Percentiles rank a stretch among this genome's conserved stretches.
Conservation (phyloP, 2,113 vertebrate genomes). For the Rhipidura dahli region DNA sequence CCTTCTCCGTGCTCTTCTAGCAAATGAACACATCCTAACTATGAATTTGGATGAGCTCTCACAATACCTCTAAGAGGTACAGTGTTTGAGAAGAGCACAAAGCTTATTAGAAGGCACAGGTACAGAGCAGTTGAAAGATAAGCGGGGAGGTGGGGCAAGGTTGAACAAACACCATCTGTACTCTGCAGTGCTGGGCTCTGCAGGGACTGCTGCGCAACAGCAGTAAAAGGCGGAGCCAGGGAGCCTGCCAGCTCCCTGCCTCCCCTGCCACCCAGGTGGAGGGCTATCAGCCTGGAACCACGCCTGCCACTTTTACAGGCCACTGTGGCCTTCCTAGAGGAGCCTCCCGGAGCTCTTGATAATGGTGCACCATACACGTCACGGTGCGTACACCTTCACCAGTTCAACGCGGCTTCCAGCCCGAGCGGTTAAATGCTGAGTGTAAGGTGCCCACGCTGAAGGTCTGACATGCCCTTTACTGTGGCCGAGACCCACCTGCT, state of each 20-base stretch:
- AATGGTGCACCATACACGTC: rapidly evolving
- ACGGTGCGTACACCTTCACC: rapidly evolving
- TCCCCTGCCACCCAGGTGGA: background rate
- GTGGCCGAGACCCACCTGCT: background rate
- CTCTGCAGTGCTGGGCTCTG: conserved; percentile 41
- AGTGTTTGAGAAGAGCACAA: background rate
- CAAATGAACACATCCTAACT: background rate
- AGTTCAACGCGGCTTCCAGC: rapidly evolving
- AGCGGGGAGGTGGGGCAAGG: conserved; percentile 35
- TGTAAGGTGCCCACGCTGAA: rapidly evolving
- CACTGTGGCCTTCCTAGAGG: rapidly evolving
- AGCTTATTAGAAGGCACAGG: background rate
- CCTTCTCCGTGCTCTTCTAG: background rate
- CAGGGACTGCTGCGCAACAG: conserved; percentile 57
- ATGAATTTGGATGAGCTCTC: background rate
- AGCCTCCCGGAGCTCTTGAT: rapidly evolving
- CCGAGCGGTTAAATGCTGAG: background rate
- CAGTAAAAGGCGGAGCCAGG: conserved; percentile 40
- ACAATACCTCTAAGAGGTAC: background rate
- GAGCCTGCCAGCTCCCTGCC: background rate
- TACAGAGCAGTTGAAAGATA: conserved; percentile 11
- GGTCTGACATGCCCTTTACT: too few species aligned
- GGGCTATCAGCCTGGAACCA: background rate
- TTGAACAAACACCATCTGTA: conserved; percentile 55
- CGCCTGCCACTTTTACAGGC: rapidly evolving